A percentile compares a stretch with the other conserved stretches of the same genome.
Evolutionary conservation across 1,140 invertebrate genomes (phyloP).

Genomic region (Halesus radiatus): DNA sequence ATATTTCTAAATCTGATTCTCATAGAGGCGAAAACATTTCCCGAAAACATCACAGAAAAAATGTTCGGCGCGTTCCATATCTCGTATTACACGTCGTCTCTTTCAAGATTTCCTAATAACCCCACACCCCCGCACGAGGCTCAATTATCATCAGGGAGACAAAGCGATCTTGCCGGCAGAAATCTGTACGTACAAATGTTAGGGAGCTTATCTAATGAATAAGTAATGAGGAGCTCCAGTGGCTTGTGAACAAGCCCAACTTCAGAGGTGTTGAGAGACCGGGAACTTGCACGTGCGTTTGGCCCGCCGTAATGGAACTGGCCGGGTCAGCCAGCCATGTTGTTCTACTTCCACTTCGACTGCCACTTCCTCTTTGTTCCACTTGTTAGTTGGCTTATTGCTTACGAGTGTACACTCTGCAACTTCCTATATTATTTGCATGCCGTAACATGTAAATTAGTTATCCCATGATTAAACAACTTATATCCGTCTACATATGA

Average conservation of each 20-base stretch:
- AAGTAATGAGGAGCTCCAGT: conserved; percentile 53
- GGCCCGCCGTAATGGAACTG: background rate
- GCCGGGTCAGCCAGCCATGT: background rate
- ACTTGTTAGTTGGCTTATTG: background rate
- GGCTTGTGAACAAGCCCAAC: conserved; percentile 28
- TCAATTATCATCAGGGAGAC: conserved; percentile 56
- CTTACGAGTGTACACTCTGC: too few species aligned
- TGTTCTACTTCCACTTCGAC: too few species aligned
- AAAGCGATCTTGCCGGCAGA: conserved; percentile 49
- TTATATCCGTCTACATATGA: too few species aligned
- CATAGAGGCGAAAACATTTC: too few species aligned
- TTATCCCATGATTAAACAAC: too few species aligned
- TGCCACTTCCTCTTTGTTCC: background rate
- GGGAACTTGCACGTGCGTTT: conserved; percentile 27
- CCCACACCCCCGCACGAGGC: conserved; percentile 5
- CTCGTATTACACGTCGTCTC: conserved; percentile 2
- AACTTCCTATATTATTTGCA: too few species aligned
- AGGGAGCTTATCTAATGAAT: conserved; percentile 55
- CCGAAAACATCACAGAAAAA: conserved; percentile 6
- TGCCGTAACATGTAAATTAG: too few species aligned
- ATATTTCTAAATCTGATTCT: too few species aligned
- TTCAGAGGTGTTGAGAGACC: conserved; percentile 48
- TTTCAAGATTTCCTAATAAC: conserved; percentile 31
- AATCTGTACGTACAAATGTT: conserved; percentile 55
- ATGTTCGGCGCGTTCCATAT: conserved; percentile 1